Conservation (phyloP, 2,797 vertebrate species). For the Schizopygopsis malacanthus region DNA sequence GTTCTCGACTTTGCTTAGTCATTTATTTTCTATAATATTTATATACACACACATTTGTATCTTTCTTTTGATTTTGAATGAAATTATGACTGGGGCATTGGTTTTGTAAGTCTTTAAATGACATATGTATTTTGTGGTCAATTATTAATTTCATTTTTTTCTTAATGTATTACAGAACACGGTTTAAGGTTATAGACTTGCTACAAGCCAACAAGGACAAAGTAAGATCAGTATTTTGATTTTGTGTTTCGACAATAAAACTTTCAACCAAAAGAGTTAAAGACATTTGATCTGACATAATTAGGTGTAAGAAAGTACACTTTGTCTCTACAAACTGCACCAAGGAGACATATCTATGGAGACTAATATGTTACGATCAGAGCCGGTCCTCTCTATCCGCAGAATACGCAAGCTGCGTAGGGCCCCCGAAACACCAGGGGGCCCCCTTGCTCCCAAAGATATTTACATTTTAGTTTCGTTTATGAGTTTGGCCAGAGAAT, state of each 20-base stretch:
- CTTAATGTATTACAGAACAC: conserved; percentile 24
- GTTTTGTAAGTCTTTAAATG: neutral
- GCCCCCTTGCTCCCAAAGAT: too few species aligned
- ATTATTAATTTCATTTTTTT: neutral
- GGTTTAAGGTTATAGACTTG: conserved; percentile 37
- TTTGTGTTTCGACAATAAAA: neutral
- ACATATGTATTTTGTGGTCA: neutral
- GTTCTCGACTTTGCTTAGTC: too few species aligned
- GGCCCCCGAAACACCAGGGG: too few species aligned
- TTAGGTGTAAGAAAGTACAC: neutral
- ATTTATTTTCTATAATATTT: too few species aligned
- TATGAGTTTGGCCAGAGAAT: too few species aligned
- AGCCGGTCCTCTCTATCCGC: too few species aligned
- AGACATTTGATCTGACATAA: neutral
- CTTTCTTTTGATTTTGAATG: neutral
- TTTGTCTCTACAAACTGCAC: neutral
- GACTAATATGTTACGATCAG: neutral
- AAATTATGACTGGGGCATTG: neutral
- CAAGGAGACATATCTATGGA: neutral
- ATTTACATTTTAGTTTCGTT: too few species aligned
- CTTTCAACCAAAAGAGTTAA: neutral
- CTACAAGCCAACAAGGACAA: conserved; percentile 13
- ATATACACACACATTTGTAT: too few species aligned
- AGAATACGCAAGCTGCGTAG: too few species aligned
- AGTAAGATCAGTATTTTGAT: neutral